These are phyloP conservation scores for Petromus typicus DNA, from an alignment of 2,113 vertebrate genomes.

Conservation along the genomic window DNA sequence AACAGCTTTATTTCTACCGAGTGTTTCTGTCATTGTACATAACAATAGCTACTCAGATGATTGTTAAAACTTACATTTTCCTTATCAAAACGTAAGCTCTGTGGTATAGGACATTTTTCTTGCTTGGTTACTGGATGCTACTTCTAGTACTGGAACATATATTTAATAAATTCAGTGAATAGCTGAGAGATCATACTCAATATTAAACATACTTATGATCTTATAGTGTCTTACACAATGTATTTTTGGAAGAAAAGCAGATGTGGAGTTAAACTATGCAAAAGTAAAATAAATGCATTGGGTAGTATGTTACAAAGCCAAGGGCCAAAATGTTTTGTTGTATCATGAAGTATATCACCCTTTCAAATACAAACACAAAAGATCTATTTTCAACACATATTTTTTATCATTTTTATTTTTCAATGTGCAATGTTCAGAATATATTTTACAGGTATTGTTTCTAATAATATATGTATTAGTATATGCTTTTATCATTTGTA, in stretches of 20 bases:
- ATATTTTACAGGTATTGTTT: background rate
- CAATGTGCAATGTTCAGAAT: background rate
- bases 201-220: background rate
- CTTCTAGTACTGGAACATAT: background rate
- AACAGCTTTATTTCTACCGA: background rate
- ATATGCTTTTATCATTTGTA: background rate
- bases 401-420: slow-evolving; percentile 47
- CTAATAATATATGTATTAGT: too few relatives aligned
- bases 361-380: background rate
- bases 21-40: background rate
- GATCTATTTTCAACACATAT: background rate
- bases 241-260: background rate
- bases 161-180: background rate
- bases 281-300: background rate
- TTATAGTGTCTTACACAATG: background rate
- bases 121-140: background rate
- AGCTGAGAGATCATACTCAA: background rate
- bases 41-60: background rate
- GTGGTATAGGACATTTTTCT: background rate
- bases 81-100: background rate
- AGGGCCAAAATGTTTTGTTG: background rate
- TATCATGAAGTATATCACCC: background rate
- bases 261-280: background rate
- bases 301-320: background rate
- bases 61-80: background rate